Evolutionary conservation across 2,113 vertebrate species (phyloP), one percentile per base, ranked within the genome.

Genomic region (Motacilla tschutschensis): DNA sequence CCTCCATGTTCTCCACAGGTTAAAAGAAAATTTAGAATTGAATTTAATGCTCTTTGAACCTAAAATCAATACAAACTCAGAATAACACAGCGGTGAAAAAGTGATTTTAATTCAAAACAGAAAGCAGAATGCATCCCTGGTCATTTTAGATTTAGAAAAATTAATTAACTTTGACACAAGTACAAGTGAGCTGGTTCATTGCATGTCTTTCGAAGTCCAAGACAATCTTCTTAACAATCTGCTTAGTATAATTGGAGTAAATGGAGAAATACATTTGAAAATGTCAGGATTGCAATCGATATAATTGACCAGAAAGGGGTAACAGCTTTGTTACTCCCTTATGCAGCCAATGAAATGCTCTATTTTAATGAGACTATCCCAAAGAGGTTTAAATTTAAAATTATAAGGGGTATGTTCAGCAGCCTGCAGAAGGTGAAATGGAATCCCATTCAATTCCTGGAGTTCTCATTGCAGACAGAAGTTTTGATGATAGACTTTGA

Each of bases 51-150:
- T 54, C 83, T 93, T 84, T 94, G 90, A 92, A 87, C 71, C 59
- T 73, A 82, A 86, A 92, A 92, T 91, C 90, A 91, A 88, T 87
- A 88, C 25, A 70, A 93, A 93, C 35, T 69, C 51, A 53, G 65
- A 91, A 92, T 40, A 92, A 80, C n/a, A 85, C 31, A 38, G 35
- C 28, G 63, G 67, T 67, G 86, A 75, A 86, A 87, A 94, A 94
- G 83, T 48, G 51, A 90, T 93, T 92, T 93, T 90, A 94, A 95
- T 94, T 92, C 51, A 88, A 91, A 96, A 65, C 53, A 82, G 90
- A 91, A 83, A 76, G 38, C n/a, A 85, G 46, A 89, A 89, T 85
- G 65, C 77, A 88, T 66, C 86, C 55, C 62, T 72, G 79, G 55
- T 83, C 89, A 88, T 89, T 92, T 91, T 93, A 66, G 71, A 50